Evolutionary conservation across 2,797 vertebrate species (phyloP).

Genomic region (Xiphorhynchus erythropygius): DNA sequence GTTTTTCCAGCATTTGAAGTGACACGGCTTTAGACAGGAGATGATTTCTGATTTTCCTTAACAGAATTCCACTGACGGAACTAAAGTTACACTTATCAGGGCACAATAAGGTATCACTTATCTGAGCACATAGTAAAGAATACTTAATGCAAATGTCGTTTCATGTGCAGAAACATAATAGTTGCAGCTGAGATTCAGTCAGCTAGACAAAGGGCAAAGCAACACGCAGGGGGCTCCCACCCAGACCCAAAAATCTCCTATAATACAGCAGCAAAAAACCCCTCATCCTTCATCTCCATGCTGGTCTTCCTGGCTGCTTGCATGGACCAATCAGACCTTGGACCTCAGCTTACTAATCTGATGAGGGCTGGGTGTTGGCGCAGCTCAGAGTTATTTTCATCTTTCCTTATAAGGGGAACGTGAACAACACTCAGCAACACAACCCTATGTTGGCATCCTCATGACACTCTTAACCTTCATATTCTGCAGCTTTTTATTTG

Average conservation of each 20-base stretch:
- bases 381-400: neutral
- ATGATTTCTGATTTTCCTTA: neutral
- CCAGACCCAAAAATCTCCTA: neutral
- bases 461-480: neutral
- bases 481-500: conserved; percentile 77
- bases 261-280: neutral
- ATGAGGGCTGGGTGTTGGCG: neutral
- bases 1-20: neutral
- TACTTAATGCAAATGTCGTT: neutral
- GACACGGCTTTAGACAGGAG: neutral
- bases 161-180: neutral
- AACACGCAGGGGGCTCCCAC: neutral
- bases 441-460: neutral
- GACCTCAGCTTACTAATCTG: neutral
- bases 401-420: neutral
- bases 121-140: neutral
- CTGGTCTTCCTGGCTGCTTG: neutral
- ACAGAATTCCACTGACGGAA: neutral
- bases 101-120: too few species aligned
- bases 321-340: neutral
- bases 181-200: neutral
- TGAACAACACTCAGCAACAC: neutral
- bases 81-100: neutral
- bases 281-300: neutral
- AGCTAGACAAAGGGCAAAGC: neutral